Evolutionary conservation across 2,888 invertebrate genomes (phyloP).

Genomic region (Himalopsyche tibetana): DNA sequence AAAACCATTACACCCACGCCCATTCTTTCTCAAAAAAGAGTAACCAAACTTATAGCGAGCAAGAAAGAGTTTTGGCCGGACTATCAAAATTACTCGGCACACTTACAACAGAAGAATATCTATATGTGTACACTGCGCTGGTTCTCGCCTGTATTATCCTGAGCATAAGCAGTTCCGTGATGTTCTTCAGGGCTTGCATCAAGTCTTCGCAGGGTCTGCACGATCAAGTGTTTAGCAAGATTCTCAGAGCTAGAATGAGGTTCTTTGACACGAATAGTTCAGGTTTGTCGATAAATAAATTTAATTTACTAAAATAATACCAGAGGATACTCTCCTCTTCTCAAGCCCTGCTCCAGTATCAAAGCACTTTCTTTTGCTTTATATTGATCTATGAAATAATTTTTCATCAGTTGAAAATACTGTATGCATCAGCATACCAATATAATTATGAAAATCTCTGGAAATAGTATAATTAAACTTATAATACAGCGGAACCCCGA

Average conservation of each 20-base stretch:
- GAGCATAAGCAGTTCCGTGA: slow-evolving; percentile 76
- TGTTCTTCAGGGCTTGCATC: slow-evolving; percentile 80
- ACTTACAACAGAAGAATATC: slow-evolving; percentile 71
- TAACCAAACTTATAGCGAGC: slow-evolving; percentile 47
- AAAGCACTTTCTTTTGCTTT: background rate
- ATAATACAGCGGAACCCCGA: too few species aligned
- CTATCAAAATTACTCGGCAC: slow-evolving; percentile 67
- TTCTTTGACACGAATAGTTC: slow-evolving; percentile 85
- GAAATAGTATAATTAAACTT: too few species aligned
- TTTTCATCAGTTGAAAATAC: too few species aligned
- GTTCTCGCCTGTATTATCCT: slow-evolving; percentile 73
- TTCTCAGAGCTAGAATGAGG: slow-evolving; percentile 82
- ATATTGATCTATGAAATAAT: too few species aligned
- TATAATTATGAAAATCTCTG: too few species aligned
- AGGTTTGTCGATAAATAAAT: background rate
- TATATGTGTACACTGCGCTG: slow-evolving; percentile 71
- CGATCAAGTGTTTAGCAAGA: slow-evolving; percentile 83
- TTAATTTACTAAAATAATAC: background rate
- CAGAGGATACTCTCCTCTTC: background rate
- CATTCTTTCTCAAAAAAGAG: slow-evolving; percentile 45
- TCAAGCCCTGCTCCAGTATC: background rate
- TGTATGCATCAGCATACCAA: too few species aligned
- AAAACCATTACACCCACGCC: background rate
- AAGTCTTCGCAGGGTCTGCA: slow-evolving; percentile 84
- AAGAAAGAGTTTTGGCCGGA: background rate